Base-by-base conservation (phyloP, 1,140 invertebrate genomes). In the Drosophila miranda region DNA sequence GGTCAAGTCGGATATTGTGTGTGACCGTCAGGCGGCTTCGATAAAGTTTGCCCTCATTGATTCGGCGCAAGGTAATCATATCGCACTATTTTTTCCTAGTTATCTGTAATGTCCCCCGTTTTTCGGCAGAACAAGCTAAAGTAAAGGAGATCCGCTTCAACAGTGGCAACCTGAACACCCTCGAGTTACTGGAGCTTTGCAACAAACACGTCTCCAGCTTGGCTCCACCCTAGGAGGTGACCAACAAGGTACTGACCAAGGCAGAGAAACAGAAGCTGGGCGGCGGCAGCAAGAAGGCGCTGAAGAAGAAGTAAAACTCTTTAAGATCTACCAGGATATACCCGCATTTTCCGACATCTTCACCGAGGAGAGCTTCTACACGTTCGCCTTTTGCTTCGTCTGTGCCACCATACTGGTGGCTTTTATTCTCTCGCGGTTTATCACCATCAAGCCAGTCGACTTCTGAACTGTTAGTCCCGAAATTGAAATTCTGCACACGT, bases 361-460 rank as follows among this genome's bases (percentile, higher is more conserved):
- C 91, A 98, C 98, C 75, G 98, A 99, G 92, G 98, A 99, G 90
- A 96, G 96, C 49, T 99, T 98, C 93, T 99, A 99, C 91, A 95
- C 97, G 64, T 98, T 98, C 92, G 96, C 95, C 41, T 92, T 94
- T 52, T 95, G 95, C 84, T 95, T 99, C 92, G 95, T 96, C 3
- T 87, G 95, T 38, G 93, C 93, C 43, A 97, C 97, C 14, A 92
- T 98, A 82, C 56, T 98, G 46, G 90, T 96, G 63, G 97, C 95
- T 28, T 95, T 98, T 90, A 94, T 98, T 75, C 91, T 98, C 51
- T 98, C 98, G 41, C 94, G 95, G 90, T 98, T 96, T 91, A 95
- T 98, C 73, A 98, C 95, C 51, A 93, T 98, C 44, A 97, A 96
- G 91, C 95, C 96, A 62, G 94, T 96, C 73, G 94, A 95, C 57